These are phyloP conservation scores for Momotus momota DNA, from an alignment of 2,797 vertebrate genomes.

Conservation along the genomic window DNA sequence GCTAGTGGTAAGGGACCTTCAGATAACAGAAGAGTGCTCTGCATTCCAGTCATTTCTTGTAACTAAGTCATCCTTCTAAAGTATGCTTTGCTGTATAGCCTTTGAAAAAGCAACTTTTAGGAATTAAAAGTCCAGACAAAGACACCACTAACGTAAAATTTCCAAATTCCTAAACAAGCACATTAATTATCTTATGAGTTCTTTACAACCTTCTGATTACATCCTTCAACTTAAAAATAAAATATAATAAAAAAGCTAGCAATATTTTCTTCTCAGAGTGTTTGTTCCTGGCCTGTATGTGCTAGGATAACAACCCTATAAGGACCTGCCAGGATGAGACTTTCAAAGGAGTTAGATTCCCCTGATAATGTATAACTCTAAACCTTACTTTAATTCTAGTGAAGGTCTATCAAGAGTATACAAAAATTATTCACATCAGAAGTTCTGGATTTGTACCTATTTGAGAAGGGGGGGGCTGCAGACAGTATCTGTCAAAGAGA, in stretches of 20 bases:
- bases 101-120: neutral
- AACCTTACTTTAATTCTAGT: neutral
- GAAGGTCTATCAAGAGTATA: neutral
- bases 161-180: neutral
- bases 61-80: neutral
- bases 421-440: neutral
- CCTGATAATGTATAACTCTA: neutral
- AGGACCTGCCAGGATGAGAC: neutral
- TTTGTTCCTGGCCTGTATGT: fast-evolving
- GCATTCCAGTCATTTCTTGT: neutral
- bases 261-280: fast-evolving
- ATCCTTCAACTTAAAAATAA: neutral
- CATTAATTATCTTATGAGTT: neutral
- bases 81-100: neutral
- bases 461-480: neutral
- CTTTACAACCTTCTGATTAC: neutral
- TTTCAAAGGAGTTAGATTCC: neutral
- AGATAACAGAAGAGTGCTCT: neutral
- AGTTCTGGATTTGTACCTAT: neutral
- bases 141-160: neutral
- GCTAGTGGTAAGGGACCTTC: neutral
- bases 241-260: neutral
- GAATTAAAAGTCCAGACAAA: neutral
- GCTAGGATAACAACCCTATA: too few species aligned
- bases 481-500: neutral